These are phyloP conservation scores for Miniopterus natalensis DNA, from an alignment of 2,113 vertebrate species.

Conservation along the genomic window DNA sequence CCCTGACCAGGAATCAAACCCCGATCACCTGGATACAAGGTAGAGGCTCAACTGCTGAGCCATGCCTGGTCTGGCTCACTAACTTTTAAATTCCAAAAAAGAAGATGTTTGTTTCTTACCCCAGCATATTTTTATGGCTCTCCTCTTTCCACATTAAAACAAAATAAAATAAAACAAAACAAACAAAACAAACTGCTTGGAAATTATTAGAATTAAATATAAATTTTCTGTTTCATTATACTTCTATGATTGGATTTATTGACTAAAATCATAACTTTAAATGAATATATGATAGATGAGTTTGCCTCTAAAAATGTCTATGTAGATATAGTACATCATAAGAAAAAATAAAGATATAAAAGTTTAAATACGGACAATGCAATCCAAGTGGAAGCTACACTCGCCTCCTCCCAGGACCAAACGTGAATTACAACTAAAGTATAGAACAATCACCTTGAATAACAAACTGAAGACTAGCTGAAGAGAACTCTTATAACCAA, in stretches of 20 bases:
- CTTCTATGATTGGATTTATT: not conserved
- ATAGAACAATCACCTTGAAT: too few species aligned
- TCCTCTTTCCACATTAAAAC: not conserved
- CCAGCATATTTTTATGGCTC: not conserved
- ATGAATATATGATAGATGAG: not conserved
- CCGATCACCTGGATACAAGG: too few species aligned
- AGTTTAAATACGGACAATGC: too few species aligned
- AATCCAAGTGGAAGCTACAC: too few species aligned
- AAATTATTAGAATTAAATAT: not conserved
- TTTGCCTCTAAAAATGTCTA: not conserved
- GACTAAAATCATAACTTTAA: not conserved
- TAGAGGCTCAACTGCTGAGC: too few species aligned
- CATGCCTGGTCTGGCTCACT: not conserved
- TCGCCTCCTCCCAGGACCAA: too few species aligned
- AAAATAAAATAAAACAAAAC: not conserved
- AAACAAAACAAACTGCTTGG: not conserved
- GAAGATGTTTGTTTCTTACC: not conserved
- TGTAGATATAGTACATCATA: not conserved
- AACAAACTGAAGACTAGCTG: too few species aligned
- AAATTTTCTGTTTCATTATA: not conserved
- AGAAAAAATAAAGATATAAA: not conserved
- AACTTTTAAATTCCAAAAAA: constrained; percentile 5
- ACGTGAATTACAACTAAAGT: too few species aligned
- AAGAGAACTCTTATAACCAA: too few species aligned
- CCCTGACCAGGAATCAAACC: too few species aligned